Evolutionary conservation across 2,888 invertebrate genomes (phyloP).

Genomic region (Xylota sylvarum): DNA sequence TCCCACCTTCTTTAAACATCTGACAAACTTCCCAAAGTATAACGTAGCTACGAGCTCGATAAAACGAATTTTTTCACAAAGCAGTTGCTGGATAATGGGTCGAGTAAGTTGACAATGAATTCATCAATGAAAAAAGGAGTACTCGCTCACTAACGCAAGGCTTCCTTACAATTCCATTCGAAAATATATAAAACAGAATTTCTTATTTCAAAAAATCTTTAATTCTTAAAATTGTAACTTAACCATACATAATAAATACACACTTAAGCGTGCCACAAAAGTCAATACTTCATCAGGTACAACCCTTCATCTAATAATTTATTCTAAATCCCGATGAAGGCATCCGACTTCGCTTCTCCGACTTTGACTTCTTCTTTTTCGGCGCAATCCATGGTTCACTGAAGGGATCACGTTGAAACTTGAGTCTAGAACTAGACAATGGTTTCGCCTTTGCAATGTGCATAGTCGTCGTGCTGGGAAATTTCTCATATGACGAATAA

Average conservation of each 20-base stretch:
- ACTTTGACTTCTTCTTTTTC: constrained; percentile 63
- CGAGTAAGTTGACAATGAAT: too few species aligned
- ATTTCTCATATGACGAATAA: constrained; percentile 33
- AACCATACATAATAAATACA: constrained; percentile 12
- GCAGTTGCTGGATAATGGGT: too few species aligned
- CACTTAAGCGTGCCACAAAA: neutral
- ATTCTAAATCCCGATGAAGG: constrained; percentile 47
- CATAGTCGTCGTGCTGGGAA: constrained; percentile 64
- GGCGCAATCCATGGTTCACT: constrained; percentile 35
- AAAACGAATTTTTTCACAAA: too few species aligned
- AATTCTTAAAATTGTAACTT: neutral
- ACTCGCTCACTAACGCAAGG: too few species aligned
- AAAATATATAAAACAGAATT: neutral
- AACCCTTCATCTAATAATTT: constrained; percentile 35
- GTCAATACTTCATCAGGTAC: neutral
- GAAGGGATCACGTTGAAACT: constrained; percentile 19
- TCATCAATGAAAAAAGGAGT: too few species aligned
- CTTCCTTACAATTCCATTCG: too few species aligned
- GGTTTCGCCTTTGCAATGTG: constrained; percentile 60
- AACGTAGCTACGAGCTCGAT: too few species aligned
- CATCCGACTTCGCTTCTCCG: constrained; percentile 42
- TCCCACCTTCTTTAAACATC: too few species aligned
- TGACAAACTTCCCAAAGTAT: too few species aligned
- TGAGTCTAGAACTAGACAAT: constrained; percentile 53
- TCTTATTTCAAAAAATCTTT: neutral